phyloP scores from a whole-genome alignment of 1,140 invertebrate species.

The Chelonus insularis region DNA sequence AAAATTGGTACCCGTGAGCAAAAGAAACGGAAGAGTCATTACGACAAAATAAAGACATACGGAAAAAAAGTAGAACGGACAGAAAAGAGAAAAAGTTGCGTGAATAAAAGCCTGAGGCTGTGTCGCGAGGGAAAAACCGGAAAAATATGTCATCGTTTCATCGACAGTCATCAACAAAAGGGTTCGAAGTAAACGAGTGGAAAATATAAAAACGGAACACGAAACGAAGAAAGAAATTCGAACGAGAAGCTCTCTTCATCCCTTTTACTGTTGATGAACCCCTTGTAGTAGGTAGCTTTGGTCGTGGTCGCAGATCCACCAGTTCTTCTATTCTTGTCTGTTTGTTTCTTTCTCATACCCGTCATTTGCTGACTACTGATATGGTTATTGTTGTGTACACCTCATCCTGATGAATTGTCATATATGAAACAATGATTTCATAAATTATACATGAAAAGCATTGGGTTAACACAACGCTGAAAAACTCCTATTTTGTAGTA shows the following conservation, averaged over 20 bases:
- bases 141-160: slow-evolving; percentile 63
- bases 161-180: slow-evolving; percentile 59
- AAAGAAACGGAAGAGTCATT: slow-evolving; percentile 13
- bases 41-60: slow-evolving; percentile 14
- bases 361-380: slow-evolving; percentile 38
- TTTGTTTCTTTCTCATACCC: slow-evolving; percentile 20
- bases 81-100: slow-evolving; percentile 29
- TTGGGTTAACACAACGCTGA: slow-evolving; percentile 1
- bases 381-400: slow-evolving; percentile 55
- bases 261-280: slow-evolving; percentile 10
- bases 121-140: slow-evolving; percentile 53
- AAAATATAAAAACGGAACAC: slow-evolving; percentile 15
- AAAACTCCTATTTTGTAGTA: background rate
- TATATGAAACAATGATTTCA: slow-evolving; percentile 59
- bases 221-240: slow-evolving; percentile 11
- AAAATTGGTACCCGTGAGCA: slow-evolving; percentile 18
- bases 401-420: slow-evolving; percentile 59
- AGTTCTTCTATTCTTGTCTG: slow-evolving; percentile 29
- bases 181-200: slow-evolving; percentile 21
- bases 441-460: slow-evolving; percentile 49
- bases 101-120: slow-evolving; percentile 23
- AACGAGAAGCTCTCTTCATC: background rate
- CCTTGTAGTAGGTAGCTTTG: background rate
- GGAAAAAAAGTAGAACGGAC: slow-evolving; percentile 16
- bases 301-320: slow-evolving; percentile 14